Percentiles rank a stretch among this genome's conserved stretches.
Conservation (phyloP, 2,113 vertebrate genomes). For the Gobiocypris rarus region DNA sequence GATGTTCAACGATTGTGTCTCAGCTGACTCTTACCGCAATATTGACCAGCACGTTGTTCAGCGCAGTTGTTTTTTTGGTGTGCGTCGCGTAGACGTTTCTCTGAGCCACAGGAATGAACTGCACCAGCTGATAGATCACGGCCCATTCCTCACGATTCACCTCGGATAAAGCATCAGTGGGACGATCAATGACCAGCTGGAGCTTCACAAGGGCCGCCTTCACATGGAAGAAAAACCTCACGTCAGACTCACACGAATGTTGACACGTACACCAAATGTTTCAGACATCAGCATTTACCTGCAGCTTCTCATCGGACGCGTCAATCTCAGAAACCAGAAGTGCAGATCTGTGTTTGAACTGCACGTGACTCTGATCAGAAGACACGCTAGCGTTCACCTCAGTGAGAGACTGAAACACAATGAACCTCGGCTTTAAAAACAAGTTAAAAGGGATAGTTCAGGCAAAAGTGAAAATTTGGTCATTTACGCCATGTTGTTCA, state of each 20-base stretch:
- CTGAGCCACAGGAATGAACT: conserved; percentile 50
- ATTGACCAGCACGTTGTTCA: conserved; percentile 39
- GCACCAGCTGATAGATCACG: conserved; percentile 6
- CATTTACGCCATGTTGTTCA: too few species aligned
- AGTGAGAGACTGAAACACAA: conserved; percentile 54
- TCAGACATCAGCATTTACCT: conserved; percentile 58
- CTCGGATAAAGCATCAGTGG: not conserved
- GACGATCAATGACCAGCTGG: conserved; percentile 54
- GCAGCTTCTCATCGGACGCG: conserved; percentile 51
- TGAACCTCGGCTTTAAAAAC: not conserved
- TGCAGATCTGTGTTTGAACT: not conserved
- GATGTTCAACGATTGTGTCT: too few species aligned
- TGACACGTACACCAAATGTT: not conserved
- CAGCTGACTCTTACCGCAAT: conserved; percentile 33
- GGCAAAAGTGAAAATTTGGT: too few species aligned
- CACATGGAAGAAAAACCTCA: not conserved
- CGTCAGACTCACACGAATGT: not conserved
- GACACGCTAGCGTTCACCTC: conserved; percentile 52
- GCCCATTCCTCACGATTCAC: not conserved
- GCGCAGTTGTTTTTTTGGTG: conserved; percentile 10
- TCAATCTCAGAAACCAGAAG: conserved; percentile 49
- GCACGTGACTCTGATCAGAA: conserved; percentile 38
- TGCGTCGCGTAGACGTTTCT: not conserved
- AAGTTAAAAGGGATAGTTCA: too few species aligned
- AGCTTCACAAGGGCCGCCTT: conserved; percentile 63